Conservation (phyloP, 1,140 invertebrate genomes). For the Maconellicoccus hirsutus region DNA sequence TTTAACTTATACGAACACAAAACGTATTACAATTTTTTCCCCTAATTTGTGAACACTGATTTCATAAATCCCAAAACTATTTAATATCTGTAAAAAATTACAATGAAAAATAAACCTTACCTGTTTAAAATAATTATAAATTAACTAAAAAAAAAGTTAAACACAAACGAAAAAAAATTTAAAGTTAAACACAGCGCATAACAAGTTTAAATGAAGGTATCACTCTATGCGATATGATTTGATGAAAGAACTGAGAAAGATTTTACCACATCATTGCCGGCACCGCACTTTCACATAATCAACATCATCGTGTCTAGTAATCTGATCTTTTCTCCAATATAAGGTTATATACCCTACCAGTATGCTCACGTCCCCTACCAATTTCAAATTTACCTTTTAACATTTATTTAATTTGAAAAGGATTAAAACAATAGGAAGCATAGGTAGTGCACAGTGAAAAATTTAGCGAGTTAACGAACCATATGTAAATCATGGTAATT, state of each 20-base stretch:
- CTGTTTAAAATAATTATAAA: not conserved
- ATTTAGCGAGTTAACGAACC: not conserved
- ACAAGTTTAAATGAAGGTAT: not conserved
- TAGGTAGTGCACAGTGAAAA: not conserved
- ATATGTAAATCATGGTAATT: not conserved
- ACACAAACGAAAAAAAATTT: not conserved
- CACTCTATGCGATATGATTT: not conserved
- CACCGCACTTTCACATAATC: constrained; percentile 20
- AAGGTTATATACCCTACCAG: constrained; percentile 6
- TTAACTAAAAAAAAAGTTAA: not conserved
- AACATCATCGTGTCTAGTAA: constrained; percentile 19
- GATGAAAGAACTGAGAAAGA: constrained; percentile 12
- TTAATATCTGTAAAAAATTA: not conserved
- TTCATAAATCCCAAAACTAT: no score
- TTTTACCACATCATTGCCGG: constrained; percentile 21
- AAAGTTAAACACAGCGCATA: not conserved
- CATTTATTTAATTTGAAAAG: constrained; percentile 1
- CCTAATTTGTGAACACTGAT: no score
- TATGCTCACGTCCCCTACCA: not conserved
- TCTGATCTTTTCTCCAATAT: constrained; percentile 13
- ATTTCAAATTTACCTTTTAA: not conserved
- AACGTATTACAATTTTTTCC: no score
- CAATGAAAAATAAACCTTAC: not conserved
- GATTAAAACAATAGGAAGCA: constrained; percentile 1
- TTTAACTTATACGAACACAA: no score